Evolutionary conservation across 2,888 invertebrate species (phyloP).

Genomic region (Pimpla rufipes): DNA sequence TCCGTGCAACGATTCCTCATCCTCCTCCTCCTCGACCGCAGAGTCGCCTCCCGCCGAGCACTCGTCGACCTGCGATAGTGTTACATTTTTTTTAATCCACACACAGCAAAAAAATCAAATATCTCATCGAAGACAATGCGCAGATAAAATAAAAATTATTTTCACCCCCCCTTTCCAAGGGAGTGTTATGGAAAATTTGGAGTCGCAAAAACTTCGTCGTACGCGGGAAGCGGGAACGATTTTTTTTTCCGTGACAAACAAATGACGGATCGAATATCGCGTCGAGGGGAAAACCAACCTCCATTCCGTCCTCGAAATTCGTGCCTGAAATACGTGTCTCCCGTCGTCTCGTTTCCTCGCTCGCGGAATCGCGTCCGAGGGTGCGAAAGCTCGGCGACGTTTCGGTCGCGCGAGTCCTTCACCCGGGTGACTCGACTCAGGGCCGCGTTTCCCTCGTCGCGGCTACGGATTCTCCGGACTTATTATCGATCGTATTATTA

Average conservation of each 20-base stretch:
- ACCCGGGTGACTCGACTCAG: constrained; percentile 31
- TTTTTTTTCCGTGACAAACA: neutral
- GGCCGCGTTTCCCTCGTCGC: constrained; percentile 1
- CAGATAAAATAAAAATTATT: neutral
- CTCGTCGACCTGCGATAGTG: constrained; percentile 80
- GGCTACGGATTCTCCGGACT: constrained; percentile 44
- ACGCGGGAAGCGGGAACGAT: neutral
- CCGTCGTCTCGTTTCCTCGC: constrained; percentile 35
- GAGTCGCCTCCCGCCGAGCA: constrained; percentile 84
- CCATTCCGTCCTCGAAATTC: constrained; percentile 70
- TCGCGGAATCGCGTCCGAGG: constrained; percentile 28
- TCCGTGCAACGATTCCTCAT: constrained; percentile 81
- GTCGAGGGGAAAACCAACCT: constrained; percentile 74
- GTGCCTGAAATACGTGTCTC: constrained; percentile 27
- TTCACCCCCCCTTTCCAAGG: no score
- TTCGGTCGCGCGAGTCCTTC: constrained; percentile 12
- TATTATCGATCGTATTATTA: constrained; percentile 76
- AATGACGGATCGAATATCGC: neutral
- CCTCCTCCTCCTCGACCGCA: constrained; percentile 83
- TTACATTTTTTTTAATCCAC: neutral
- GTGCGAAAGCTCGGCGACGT: constrained; percentile 21
- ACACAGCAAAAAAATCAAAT: neutral
- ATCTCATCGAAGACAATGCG: no score
- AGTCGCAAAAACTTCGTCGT: neutral
- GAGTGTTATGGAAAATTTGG: constrained; percentile 1